A percentile compares a stretch with the other conserved stretches of the same genome.
Evolutionary conservation across 2,797 vertebrate genomes (phyloP).

Genomic region (Microctenopoma steveboyesi): DNA sequence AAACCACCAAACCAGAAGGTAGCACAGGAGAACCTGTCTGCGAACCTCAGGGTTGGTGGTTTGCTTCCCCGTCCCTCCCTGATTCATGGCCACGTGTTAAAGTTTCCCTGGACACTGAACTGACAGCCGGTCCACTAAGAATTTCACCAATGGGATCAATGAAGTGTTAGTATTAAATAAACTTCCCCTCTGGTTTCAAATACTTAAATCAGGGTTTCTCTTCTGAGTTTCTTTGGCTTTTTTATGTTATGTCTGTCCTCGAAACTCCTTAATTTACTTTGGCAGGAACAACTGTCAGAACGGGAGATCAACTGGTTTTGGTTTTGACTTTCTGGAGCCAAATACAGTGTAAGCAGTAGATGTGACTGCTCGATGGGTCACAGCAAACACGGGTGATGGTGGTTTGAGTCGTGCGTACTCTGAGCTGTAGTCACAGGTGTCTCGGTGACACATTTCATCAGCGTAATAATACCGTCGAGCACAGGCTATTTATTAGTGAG

Average conservation of each 20-base stretch:
- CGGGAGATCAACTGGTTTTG: background rate
- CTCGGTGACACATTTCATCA: conserved; percentile 17
- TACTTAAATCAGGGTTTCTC: background rate
- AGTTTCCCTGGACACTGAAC: too few species aligned
- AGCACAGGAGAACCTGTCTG: too few species aligned
- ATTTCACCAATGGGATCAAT: too few species aligned
- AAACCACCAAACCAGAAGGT: too few species aligned
- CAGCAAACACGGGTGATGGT: conserved; percentile 1
- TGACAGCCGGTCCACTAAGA: too few species aligned
- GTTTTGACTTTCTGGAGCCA: background rate
- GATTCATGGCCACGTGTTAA: too few species aligned
- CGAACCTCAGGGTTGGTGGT: too few species aligned
- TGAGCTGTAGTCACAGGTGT: background rate
- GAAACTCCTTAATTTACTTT: background rate
- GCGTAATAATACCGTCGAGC: conserved; percentile 19
- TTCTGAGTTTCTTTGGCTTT: background rate
- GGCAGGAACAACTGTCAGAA: background rate
- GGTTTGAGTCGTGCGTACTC: conserved; percentile 6
- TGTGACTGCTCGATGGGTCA: background rate
- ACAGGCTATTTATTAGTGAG: conserved; percentile 32
- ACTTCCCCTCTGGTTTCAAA: background rate
- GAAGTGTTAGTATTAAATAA: background rate
- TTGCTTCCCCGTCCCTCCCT: too few species aligned
- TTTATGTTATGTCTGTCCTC: background rate
- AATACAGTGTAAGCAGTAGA: background rate